phyloP scores from a whole-genome alignment of 2,888 invertebrate species.

The Seira sanloemensis region DNA sequence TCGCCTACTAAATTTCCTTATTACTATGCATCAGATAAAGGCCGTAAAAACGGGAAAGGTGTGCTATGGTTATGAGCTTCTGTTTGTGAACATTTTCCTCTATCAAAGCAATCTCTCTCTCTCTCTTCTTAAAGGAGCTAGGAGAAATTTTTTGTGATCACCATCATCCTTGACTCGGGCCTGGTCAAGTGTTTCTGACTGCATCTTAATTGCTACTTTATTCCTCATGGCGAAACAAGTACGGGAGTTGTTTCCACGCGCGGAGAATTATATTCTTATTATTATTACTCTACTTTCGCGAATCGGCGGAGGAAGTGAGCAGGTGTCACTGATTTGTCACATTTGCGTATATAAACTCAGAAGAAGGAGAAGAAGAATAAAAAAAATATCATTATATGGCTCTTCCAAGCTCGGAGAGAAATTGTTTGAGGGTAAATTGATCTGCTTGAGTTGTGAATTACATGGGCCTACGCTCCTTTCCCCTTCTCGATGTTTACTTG shows the following conservation, averaged over 20 bases:
- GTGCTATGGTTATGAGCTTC: no score
- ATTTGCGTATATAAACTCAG: not conserved
- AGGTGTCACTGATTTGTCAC: conserved; percentile 6
- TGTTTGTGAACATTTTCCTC: no score
- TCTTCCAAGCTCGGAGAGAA: not conserved
- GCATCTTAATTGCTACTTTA: not conserved
- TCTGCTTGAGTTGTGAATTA: not conserved
- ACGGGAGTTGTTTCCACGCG: not conserved
- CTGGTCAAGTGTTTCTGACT: conserved; percentile 8
- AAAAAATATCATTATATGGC: not conserved
- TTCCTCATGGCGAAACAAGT: not conserved
- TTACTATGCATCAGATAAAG: conserved; percentile 64
- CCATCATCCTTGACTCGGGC: not conserved
- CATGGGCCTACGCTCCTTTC: not conserved
- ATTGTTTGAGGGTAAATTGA: not conserved
- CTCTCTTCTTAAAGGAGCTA: no score
- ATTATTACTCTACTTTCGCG: no score
- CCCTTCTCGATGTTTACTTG: not conserved
- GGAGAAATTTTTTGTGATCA: no score
- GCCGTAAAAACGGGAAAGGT: no score
- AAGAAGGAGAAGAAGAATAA: not conserved
- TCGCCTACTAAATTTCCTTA: conserved; percentile 28
- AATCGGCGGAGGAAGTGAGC: not conserved
- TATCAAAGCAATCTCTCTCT: no score
- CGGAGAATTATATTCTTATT: no score